Evolutionary conservation across 2,888 invertebrate genomes (phyloP), one percentile per base, ranked within the genome.

Genomic region (Morpho achilles): DNA sequence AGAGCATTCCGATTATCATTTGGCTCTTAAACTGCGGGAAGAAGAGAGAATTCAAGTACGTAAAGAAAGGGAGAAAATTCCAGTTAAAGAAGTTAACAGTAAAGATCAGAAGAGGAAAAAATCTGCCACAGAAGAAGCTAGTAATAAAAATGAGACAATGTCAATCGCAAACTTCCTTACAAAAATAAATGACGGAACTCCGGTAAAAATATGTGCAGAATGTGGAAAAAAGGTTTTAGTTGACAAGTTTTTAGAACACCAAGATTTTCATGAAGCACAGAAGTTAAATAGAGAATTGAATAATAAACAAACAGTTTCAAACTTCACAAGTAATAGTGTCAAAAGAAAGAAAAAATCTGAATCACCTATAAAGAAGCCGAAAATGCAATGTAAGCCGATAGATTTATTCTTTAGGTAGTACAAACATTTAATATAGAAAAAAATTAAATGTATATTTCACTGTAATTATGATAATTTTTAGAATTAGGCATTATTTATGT

Each of bases 181-280:
- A 0, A 92, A 91, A 74, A 67, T 84, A n/a, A 83, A 88, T 66
- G 71, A 72, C 9, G 75, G 69, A 49, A 65, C 77, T 42, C 77
- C 77, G 43, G 82, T 82, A 43, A 87, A 92, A 70, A 82, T 76
- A 48, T 98, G 97, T 81, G 69, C 88, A 0, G 93, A 95, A 74
- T 98, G 97, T 81, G 89, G 92, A 39, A 92, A 93, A 74, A 84
- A 78, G 62, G 86, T 97, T 55, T 77, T 91, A 8, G 67, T 91
- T 4, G 91, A 92, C 62, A 94, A 94, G 61, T 89, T 94, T 68
- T 77, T 90, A 0, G 95, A 96, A 73, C 98, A 98, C 82, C 81
- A 92, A 70, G 98, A 98, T 85, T 97, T 94, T 77, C 98, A 98
- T 79, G 92, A 95, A 69, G 98, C 98, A 6, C 93, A 94, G 73